Conservation (phyloP, 1,140 invertebrate species). For the Rhyzopertha dominica region DNA sequence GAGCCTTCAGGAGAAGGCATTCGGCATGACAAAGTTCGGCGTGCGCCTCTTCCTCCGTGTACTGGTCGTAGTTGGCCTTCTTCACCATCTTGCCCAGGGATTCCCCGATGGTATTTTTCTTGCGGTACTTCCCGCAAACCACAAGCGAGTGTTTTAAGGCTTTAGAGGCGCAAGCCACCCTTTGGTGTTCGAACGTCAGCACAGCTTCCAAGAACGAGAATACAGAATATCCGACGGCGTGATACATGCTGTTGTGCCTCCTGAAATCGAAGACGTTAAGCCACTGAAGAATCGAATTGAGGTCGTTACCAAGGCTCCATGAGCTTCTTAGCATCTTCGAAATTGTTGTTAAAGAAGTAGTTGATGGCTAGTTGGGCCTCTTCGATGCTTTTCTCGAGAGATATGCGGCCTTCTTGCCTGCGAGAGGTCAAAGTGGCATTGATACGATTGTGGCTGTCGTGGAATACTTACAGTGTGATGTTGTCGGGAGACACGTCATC, state of each 20-base stretch:
- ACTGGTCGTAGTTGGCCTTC: slow-evolving; percentile 69
- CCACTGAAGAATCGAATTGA: slow-evolving; percentile 1
- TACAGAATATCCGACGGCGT: slow-evolving; percentile 82
- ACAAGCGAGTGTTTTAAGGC: slow-evolving; percentile 68
- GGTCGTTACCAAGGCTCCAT: slow-evolving; percentile 72
- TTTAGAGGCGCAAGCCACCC: slow-evolving; percentile 67
- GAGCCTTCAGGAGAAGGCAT: slow-evolving; percentile 77
- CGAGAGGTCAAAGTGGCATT: too few relatives aligned
- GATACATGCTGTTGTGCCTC: slow-evolving; percentile 82
- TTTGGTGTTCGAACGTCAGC: slow-evolving; percentile 82
- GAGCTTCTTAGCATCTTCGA: slow-evolving; percentile 68
- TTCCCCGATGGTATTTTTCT: slow-evolving; percentile 68
- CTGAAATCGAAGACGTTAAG: slow-evolving; percentile 47
- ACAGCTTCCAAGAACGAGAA: slow-evolving; percentile 90
- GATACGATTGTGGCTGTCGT: too few relatives aligned
- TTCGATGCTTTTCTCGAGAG: slow-evolving; percentile 58
- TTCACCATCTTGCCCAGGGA: slow-evolving; percentile 78
- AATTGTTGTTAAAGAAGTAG: slow-evolving; percentile 86
- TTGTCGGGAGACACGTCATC: too few relatives aligned
- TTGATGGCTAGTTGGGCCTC: slow-evolving; percentile 68
- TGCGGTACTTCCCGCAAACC: slow-evolving; percentile 70
- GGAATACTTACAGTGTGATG: too few relatives aligned
- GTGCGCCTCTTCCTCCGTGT: slow-evolving; percentile 82
- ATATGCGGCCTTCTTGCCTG: too few relatives aligned
- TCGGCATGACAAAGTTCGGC: slow-evolving; percentile 95